Evolutionary conservation across 2,888 invertebrate genomes (phyloP).

Genomic region (Timema podura): DNA sequence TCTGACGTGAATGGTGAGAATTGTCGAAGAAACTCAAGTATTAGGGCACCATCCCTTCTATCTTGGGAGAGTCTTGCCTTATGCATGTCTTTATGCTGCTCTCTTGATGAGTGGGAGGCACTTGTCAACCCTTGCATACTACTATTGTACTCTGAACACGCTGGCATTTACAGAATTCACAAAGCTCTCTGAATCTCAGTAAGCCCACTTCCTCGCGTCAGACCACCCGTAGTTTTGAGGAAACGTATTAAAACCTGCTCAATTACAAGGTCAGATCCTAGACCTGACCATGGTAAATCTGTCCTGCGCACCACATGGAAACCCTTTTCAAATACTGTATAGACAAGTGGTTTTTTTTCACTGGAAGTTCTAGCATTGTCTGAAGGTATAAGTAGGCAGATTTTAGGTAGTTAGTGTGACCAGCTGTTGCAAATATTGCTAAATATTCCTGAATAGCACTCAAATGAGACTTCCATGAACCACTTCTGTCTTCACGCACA

Average conservation of each 20-base stretch:
- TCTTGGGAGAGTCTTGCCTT: not conserved
- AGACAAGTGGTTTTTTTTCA: not conserved
- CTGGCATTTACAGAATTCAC: not conserved
- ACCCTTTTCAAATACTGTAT: not conserved
- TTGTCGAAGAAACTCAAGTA: not conserved
- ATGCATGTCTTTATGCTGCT: not conserved
- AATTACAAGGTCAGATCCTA: not conserved
- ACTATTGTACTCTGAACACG: not conserved
- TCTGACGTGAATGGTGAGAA: not conserved
- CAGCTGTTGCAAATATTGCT: not conserved
- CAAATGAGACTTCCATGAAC: not conserved
- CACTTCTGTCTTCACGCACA: not conserved
- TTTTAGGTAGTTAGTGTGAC: not conserved
- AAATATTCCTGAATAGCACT: not conserved
- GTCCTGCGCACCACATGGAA: not conserved
- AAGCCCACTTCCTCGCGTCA: conserved; percentile 6
- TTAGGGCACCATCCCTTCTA: not conserved
- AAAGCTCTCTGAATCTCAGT: not conserved
- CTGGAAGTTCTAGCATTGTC: not conserved
- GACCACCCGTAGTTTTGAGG: not conserved
- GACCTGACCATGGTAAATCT: not conserved
- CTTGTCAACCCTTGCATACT: not conserved
- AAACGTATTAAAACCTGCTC: not conserved
- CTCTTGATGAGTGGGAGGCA: not conserved
- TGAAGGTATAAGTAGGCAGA: not conserved